Evolutionary conservation across 2,113 vertebrate species (phyloP), one percentile per base, ranked within the genome.

Genomic region (Neolamprologus variostigma): DNA sequence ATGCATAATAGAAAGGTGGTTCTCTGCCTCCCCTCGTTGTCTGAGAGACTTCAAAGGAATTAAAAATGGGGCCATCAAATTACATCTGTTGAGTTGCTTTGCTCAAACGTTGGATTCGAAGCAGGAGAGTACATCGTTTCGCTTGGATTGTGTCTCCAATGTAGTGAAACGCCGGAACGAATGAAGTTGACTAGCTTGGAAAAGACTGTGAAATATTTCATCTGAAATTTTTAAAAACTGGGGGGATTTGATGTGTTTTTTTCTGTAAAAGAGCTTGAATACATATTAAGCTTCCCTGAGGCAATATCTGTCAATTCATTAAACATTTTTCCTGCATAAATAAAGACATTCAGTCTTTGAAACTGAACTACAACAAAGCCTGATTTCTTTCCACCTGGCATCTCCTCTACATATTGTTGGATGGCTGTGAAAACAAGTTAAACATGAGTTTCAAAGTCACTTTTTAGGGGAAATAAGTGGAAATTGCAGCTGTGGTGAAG

Each of bases 1-100:
- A 93, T 92, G 86, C 91, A 93, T 94, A 93, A 94, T 92, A 91
- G 81, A 95, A 89, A 83, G 81, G 80, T 47, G 83, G 59, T 40
- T 71, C 68, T 83, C 79, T 63, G 54, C 86, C 89, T 73, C 71
- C 86, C 68, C 35, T 82, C 84, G 13, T 33, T 12, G 71, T 88
- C 89, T 71, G 57, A 59, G 31, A 21, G 14, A 73, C 93, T 90
- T 91, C 88, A 93, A 78, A 93, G 45, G 83, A 83, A 92, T 93
- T 89, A 57, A 88, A 91, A 86, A 93, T 61, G 90, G 61, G 87
- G 84, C 89, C 88, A 47, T 93, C 91, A 91, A 61, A 90, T 89
- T 68, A 89, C 87, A 92, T 87, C 87, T 92, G 87, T 89, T 87
- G 84, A 51, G 9, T 55, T 55, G 40, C 59, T 89, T 86, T 81